These are phyloP conservation scores for Aporrectodea caliginosa DNA, from an alignment of 1,140 invertebrate genomes.

Conservation along the genomic window DNA sequence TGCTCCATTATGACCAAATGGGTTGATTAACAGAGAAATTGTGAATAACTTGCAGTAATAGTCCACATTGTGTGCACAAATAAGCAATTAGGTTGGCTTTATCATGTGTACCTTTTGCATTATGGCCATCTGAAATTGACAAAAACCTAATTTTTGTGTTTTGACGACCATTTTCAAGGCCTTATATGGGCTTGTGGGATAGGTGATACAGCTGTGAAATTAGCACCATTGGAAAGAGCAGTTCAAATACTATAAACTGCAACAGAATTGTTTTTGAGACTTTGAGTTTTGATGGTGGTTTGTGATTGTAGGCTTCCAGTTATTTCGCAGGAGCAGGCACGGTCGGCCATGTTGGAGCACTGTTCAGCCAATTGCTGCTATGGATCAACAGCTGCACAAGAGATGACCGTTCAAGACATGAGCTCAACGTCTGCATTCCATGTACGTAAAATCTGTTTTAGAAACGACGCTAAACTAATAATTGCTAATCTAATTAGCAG, in stretches of 20 bases:
- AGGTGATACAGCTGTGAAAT: not conserved
- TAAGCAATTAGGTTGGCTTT: no score
- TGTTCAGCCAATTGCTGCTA: conserved; percentile 58
- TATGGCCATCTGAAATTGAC: no score
- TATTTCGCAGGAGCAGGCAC: conserved; percentile 48
- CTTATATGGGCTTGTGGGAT: not conserved
- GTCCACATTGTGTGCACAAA: no score
- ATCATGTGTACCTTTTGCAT: no score
- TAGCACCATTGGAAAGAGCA: not conserved
- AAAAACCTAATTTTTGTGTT: no score
- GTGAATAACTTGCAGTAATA: no score
- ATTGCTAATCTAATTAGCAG: not conserved
- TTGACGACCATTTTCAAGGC: no score
- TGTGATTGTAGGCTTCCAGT: not conserved
- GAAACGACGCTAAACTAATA: not conserved
- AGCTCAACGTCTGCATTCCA: conserved; percentile 56
- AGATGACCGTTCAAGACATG: conserved; percentile 57
- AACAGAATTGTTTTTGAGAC: not conserved
- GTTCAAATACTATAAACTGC: not conserved
- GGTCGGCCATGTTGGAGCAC: conserved; percentile 52
- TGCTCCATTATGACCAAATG: no score
- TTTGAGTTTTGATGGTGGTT: not conserved
- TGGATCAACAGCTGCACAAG: conserved; percentile 53
- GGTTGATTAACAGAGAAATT: no score
- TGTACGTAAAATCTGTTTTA: conserved; percentile 43